phyloP scores from a whole-genome alignment of 2,797 vertebrate genomes.

The Aldrovandia affinis region DNA sequence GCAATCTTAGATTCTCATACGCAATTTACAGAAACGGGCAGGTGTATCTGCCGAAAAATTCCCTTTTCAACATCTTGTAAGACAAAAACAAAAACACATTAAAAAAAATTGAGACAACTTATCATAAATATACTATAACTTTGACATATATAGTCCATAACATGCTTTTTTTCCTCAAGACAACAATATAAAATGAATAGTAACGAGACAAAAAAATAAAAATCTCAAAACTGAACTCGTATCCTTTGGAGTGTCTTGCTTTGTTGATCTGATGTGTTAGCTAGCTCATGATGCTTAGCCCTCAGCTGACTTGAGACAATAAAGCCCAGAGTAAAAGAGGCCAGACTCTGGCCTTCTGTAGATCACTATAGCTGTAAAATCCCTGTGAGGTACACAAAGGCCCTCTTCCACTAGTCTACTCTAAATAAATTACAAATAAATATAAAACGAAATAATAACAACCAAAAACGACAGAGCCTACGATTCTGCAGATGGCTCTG shows the following conservation, averaged over 20 bases:
- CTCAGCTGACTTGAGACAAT: background rate
- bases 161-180: slow-evolving; percentile 9
- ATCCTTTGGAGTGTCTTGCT: slow-evolving; percentile 7
- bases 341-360: background rate
- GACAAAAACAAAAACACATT: slow-evolving; percentile 8
- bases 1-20: background rate
- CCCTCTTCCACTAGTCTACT: slow-evolving; percentile 8
- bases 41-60: slow-evolving; percentile 16
- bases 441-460: background rate
- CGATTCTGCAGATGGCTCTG: slow-evolving; percentile 1
- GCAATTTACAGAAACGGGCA: slow-evolving; percentile 6
- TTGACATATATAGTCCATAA: slow-evolving; percentile 23
- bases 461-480: background rate
- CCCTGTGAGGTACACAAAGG: background rate
- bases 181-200: background rate
- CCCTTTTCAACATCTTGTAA: slow-evolving; percentile 19
- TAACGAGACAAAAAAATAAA: slow-evolving; percentile 10
- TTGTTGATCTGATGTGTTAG: slow-evolving; percentile 6
- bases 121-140: slow-evolving; percentile 21
- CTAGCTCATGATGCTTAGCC: background rate
- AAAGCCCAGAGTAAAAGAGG: slow-evolving; percentile 10
- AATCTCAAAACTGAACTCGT: slow-evolving; percentile 4
- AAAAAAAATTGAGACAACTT: background rate
- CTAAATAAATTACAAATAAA: slow-evolving; percentile 9
- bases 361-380: slow-evolving; percentile 17